Conservation (phyloP, 2,113 vertebrate species). For the Xenotilapia longispinis region DNA sequence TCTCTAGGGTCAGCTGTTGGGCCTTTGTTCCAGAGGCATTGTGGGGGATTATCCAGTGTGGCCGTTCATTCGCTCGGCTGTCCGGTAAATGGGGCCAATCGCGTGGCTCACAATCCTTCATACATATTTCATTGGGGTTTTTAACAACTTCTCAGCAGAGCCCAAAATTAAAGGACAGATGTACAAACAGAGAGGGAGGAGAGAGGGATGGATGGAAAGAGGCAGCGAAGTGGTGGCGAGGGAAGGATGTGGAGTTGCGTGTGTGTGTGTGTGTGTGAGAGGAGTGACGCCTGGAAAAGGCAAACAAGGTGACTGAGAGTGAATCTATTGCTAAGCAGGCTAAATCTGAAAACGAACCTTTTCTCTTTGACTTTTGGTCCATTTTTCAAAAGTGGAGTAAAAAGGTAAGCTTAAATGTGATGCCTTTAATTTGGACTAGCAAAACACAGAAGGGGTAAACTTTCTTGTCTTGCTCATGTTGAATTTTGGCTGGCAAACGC, state of each 20-base stretch:
- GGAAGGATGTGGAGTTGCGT: background rate
- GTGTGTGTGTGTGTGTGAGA: background rate
- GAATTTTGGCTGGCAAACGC: background rate
- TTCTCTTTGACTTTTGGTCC: background rate
- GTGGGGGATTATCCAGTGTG: conserved; percentile 69
- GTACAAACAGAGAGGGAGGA: conserved; percentile 29
- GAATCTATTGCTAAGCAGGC: background rate
- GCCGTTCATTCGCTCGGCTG: conserved; percentile 59
- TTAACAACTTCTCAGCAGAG: conserved; percentile 63
- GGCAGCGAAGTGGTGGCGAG: background rate
- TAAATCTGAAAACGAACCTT: background rate
- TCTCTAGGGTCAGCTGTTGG: conserved; percentile 70
- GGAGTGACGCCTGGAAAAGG: conserved; percentile 16
- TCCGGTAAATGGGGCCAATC: conserved; percentile 67
- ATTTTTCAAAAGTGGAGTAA: background rate
- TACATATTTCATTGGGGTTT: conserved; percentile 70
- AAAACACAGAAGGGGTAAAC: background rate
- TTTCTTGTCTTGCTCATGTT: background rate
- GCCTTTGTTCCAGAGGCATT: conserved; percentile 70
- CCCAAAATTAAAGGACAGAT: conserved; percentile 65
- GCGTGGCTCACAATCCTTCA: conserved; percentile 67
- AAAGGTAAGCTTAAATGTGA: background rate
- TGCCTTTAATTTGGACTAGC: background rate
- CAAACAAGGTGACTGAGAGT: conserved; percentile 11
- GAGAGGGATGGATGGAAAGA: background rate